Conservation (phyloP, 2,113 vertebrate genomes). For the Ancistrus triradiatus region DNA sequence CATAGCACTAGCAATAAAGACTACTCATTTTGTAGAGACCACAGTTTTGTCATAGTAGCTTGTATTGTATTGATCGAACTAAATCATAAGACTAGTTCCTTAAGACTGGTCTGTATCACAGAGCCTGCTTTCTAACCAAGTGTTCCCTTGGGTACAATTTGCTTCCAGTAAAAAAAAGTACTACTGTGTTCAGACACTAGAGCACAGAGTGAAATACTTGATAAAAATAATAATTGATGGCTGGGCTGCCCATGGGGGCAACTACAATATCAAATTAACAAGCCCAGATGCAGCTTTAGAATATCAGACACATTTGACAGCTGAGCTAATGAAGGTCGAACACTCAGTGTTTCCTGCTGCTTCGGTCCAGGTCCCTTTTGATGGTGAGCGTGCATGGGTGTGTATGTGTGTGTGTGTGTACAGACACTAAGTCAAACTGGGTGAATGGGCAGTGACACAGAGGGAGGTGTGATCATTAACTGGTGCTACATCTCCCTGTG, state of each 20-base stretch:
- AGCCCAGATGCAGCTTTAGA: conserved; percentile 18
- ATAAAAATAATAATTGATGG: conserved; percentile 28
- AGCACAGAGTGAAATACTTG: conserved; percentile 28
- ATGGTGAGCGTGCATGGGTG: not conserved
- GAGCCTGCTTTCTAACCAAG: conserved; percentile 16
- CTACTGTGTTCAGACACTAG: conserved; percentile 12
- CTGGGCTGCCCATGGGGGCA: conserved; percentile 2
- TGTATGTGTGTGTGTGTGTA: no score
- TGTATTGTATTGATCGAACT: conserved; percentile 32
- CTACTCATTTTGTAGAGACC: no score
- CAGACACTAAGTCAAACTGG: no score
- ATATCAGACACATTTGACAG: conserved; percentile 25
- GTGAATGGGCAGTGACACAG: conserved; percentile 18
- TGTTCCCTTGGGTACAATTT: conserved; percentile 35
- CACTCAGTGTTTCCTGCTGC: conserved; percentile 1
- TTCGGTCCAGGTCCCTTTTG: conserved; percentile 14
- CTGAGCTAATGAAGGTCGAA: conserved; percentile 35
- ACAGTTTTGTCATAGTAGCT: conserved; percentile 22
- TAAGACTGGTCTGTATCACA: conserved; percentile 15
- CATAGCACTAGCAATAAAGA: no score
- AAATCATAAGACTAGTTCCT: conserved; percentile 28
- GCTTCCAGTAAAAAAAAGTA: conserved; percentile 29
- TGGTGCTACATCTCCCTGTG: conserved; percentile 25
- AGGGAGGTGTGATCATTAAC: conserved; percentile 18
- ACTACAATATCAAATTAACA: conserved; percentile 23